phyloP scores from a whole-genome alignment of 1,140 invertebrate species.

The Psilanteris sp. region DNA sequence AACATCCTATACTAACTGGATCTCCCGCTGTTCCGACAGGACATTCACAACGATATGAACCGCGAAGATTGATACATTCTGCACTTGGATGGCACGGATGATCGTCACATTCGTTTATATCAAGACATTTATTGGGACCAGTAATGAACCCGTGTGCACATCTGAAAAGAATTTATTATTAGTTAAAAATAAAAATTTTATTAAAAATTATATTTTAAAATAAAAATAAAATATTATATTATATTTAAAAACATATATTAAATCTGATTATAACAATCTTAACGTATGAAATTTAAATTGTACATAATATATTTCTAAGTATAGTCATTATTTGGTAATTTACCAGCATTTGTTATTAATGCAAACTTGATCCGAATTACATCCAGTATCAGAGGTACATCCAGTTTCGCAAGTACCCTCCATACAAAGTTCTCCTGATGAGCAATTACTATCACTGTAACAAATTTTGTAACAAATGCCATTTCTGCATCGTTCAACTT shows the following conservation, averaged over 20 bases:
- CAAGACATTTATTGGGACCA: conserved; percentile 85
- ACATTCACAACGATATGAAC: conserved; percentile 90
- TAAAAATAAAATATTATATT: no score
- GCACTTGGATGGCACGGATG: conserved; percentile 89
- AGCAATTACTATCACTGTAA: conserved; percentile 92
- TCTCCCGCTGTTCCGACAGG: conserved; percentile 88
- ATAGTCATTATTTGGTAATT: no score
- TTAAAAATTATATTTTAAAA: no score
- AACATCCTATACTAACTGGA: conserved; percentile 86
- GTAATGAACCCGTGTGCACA: conserved; percentile 86
- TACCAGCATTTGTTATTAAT: conserved; percentile 86
- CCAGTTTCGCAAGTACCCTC: conserved; percentile 90
- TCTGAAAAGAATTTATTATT: no score
- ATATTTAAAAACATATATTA: no score
- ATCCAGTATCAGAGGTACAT: conserved; percentile 90
- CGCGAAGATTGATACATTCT: conserved; percentile 88
- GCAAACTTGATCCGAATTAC: conserved; percentile 89
- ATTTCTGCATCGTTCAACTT: conserved; percentile 90
- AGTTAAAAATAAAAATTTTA: no score
- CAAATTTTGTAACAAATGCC: conserved; percentile 91
- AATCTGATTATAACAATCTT: no score
- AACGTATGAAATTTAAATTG: no score
- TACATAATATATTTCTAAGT: no score
- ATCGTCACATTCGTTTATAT: conserved; percentile 89
- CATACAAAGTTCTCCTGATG: conserved; percentile 91